A percentile compares a stretch with the other conserved stretches of the same genome.
Evolutionary conservation across 2,888 invertebrate genomes (phyloP).

Genomic region (Lapara coniferarum): DNA sequence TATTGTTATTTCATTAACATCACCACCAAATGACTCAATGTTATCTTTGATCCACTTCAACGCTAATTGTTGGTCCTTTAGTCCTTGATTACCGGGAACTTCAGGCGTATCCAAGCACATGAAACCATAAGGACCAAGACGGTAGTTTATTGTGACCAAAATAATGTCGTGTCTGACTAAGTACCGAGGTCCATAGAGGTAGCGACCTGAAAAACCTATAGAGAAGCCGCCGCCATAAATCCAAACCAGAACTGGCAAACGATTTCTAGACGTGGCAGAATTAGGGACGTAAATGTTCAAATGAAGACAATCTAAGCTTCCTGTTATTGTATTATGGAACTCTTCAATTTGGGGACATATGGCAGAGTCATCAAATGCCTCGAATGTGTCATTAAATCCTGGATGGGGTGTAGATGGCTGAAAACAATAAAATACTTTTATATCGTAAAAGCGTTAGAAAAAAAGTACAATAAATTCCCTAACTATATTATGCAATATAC

Average conservation of each 20-base stretch:
- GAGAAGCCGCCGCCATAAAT: constrained; percentile 57
- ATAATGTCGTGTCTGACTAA: constrained; percentile 58
- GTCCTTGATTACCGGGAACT: constrained; percentile 63
- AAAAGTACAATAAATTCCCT: too few species aligned
- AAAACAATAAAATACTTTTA: constrained; percentile 31
- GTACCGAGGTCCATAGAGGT: constrained; percentile 51
- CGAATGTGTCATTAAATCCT: constrained; percentile 51
- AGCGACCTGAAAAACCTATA: constrained; percentile 48
- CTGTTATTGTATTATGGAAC: constrained; percentile 43
- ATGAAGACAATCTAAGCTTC: constrained; percentile 57
- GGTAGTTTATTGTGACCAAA: constrained; percentile 62
- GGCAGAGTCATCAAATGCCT: constrained; percentile 58
- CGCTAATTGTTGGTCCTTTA: constrained; percentile 62
- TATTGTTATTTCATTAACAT: constrained; percentile 55
- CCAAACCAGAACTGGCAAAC: constrained; percentile 58
- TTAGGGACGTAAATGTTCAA: constrained; percentile 60
- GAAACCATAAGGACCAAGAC: constrained; percentile 64
- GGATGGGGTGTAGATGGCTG: constrained; percentile 54
- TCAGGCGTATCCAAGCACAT: constrained; percentile 58
- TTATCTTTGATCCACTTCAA: constrained; percentile 62
- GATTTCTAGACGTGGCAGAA: constrained; percentile 46
- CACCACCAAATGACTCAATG: constrained; percentile 63
- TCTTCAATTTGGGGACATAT: constrained; percentile 58
- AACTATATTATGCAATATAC: too few species aligned
- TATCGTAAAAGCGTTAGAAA: neutral